phyloP scores from a whole-genome alignment of 2,797 vertebrate genomes.

The Otolemur crassicaudatus region DNA sequence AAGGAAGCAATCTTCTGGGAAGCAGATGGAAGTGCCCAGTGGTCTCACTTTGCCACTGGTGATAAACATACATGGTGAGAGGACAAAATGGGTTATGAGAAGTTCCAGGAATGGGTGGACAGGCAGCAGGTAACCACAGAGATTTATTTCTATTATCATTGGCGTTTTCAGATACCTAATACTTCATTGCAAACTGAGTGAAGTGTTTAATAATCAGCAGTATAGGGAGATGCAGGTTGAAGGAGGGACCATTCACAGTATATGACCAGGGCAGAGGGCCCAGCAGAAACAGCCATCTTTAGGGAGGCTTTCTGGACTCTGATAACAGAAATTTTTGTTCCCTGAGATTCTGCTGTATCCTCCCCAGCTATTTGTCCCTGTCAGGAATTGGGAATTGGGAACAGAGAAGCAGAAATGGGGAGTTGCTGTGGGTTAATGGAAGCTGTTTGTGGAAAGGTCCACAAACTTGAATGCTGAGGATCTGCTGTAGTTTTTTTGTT shows the following conservation, averaged over 20 bases:
- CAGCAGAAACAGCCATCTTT: background rate
- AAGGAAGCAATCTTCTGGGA: background rate
- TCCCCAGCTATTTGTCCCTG: background rate
- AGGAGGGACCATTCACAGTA: background rate
- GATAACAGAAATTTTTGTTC: background rate
- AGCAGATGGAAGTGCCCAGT: background rate
- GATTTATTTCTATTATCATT: background rate
- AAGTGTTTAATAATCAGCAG: background rate
- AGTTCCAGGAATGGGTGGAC: background rate
- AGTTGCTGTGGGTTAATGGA: background rate
- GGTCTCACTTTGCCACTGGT: background rate
- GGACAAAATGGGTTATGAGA: background rate
- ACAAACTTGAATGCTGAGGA: background rate
- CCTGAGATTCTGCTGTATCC: background rate
- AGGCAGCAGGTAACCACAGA: background rate
- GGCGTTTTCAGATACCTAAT: background rate
- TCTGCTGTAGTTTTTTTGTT: background rate
- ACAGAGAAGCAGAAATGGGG: background rate
- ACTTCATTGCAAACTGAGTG: background rate
- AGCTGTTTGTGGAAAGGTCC: background rate
- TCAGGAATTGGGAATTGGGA: background rate
- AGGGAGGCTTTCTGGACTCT: background rate
- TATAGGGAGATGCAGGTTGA: background rate
- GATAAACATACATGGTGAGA: background rate
- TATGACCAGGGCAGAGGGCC: background rate